Conservation (phyloP, 2,797 vertebrate species). For the Manis javanica region DNA sequence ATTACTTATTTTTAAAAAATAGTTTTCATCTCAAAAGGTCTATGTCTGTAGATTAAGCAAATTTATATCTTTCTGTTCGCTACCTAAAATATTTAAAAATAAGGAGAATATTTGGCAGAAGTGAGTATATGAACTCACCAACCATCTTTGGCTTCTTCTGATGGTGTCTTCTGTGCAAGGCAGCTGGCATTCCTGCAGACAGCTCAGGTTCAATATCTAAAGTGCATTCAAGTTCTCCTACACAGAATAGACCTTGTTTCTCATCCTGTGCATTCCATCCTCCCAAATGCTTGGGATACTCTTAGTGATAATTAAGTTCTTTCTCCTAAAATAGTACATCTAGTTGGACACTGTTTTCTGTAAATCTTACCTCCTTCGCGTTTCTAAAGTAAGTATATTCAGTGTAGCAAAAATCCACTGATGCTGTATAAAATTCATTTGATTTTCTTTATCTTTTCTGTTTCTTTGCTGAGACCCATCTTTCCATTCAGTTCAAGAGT, state of each 20-base stretch:
- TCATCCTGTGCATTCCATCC: background rate
- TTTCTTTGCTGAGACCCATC: background rate
- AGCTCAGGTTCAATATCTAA: background rate
- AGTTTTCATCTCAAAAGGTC: background rate
- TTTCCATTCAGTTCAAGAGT: background rate
- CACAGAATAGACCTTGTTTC: background rate
- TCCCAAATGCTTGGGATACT: background rate
- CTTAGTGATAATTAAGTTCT: background rate
- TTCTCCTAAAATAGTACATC: background rate
- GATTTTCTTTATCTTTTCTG: background rate
- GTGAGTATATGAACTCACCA: background rate
- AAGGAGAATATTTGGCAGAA: background rate
- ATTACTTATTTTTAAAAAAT: background rate
- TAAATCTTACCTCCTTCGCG: background rate
- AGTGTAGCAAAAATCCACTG: background rate
- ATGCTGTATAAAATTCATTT: background rate
- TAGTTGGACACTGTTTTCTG: background rate
- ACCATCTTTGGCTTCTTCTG: no score
- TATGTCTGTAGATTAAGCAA: background rate
- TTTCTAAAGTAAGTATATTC: background rate
- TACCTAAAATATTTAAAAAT: slow-evolving; percentile 14
- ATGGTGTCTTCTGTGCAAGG: background rate
- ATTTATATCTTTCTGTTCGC: background rate
- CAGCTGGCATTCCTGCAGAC: background rate
- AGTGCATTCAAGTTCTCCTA: background rate